A percentile compares a stretch with the other conserved stretches of the same genome.
Conservation (phyloP, 1,140 invertebrate species). For the Triops cancriformis region DNA sequence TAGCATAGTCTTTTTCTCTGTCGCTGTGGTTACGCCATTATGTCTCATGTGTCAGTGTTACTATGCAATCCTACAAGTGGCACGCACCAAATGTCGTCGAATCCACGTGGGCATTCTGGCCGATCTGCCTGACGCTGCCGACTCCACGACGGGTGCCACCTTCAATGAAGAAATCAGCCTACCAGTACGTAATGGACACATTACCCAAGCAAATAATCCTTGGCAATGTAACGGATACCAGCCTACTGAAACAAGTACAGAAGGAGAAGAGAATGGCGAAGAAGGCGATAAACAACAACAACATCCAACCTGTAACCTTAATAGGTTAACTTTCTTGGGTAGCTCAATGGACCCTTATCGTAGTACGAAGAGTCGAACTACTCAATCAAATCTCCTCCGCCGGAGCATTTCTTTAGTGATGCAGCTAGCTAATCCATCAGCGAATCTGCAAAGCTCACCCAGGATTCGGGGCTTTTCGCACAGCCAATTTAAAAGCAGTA, state of each 20-base stretch:
- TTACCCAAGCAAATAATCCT: not conserved
- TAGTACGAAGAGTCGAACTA: not conserved
- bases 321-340: not conserved
- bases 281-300: not conserved
- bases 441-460: not conserved
- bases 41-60: slow-evolving; percentile 28
- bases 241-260: not conserved
- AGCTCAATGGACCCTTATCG: not conserved
- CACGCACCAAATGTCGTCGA: slow-evolving; percentile 29
- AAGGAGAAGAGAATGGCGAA: not conserved
- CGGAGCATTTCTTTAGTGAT: not conserved
- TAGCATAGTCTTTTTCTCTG: slow-evolving; percentile 21
- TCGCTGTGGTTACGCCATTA: slow-evolving; percentile 25
- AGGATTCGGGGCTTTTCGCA: not conserved
- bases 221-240: not conserved
- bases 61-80: slow-evolving; percentile 30
- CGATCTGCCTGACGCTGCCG: not conserved
- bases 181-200: slow-evolving; percentile 7
- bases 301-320: not conserved
- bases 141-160: not conserved
- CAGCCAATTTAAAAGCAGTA: not conserved
- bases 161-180: not conserved
- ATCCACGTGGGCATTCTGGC: slow-evolving; percentile 27
- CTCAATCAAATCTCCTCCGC: not conserved
- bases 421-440: not conserved